Evolutionary conservation across 64 coral and sea anemone genomes (phyloP), one percentile per base, ranked within the genome.

Genomic region (Astreopora myriophthalma): DNA sequence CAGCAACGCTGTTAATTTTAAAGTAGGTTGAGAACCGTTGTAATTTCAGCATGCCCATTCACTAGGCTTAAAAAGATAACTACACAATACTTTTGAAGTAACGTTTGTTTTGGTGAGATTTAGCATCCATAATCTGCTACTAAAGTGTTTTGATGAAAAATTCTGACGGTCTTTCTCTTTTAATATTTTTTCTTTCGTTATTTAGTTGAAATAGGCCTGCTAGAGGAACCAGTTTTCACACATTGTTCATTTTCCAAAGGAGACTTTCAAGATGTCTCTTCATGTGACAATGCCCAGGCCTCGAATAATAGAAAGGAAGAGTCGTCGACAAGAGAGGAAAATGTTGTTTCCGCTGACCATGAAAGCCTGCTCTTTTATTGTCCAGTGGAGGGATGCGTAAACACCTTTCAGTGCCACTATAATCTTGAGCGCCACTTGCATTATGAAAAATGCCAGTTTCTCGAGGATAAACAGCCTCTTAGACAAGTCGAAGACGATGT

Each of bases 331-430:
- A 22, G 23, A 76, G 74, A 3, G 23, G 37, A 76, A 76, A 48
- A 48, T 12, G 23, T 28, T 49, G 39, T 23, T 9, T 48, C 74
- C 40, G 74, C 17, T 76, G 74, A 49, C 39, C 5, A 76, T 24
- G 74, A 76, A 74, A 34, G 12, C 22, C n/a, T 5, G 74, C 85
- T 94, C 62, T 89, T 89, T 68, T 38, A 77, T 38, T 89, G 92
- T 84, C 86, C 86, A 60, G 39, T 35, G 44, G 76, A 89, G 66
- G 76, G 86, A 57, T 89, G 86, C 72, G 49, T 94, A 9, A 65
- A 44, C 9, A 55, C 40, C 22, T 94, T 89, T 85, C 73, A 89
- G 78, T 19, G 28, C 16, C 68, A 89, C 44, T 35, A 31, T 33
- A 82, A 89, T 17, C 78, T 89, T 0, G 86, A 94, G 13, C 31